phyloP scores from a whole-genome alignment of 2,888 invertebrate genomes.

The Hirtodrosophila cameraria region DNA sequence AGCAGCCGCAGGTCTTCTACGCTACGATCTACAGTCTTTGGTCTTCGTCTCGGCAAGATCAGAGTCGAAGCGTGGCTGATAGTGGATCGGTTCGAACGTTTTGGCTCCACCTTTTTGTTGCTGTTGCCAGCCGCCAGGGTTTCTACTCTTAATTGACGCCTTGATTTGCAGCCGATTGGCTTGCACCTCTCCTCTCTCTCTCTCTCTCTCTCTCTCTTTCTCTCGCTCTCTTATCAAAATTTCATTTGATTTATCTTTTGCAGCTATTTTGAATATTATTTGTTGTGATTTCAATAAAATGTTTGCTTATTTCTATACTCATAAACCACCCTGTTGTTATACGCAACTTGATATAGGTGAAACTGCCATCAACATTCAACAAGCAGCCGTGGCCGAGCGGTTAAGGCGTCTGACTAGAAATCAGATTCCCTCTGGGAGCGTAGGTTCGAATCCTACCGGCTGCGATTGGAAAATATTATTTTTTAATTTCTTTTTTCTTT shows the following conservation, averaged over 20 bases:
- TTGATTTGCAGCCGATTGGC: slow-evolving; percentile 60
- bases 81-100: slow-evolving; percentile 39
- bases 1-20: slow-evolving; percentile 44
- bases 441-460: slow-evolving; percentile 94
- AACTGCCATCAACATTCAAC: rapidly evolving
- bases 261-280: slow-evolving; percentile 5
- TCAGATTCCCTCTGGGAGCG: slow-evolving; percentile 92
- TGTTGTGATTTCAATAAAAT: slow-evolving; percentile 3
- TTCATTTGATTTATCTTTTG: neutral
- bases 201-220: neutral
- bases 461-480: slow-evolving; percentile 84
- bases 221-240: neutral
- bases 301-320: neutral
- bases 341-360: neutral
- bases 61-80: slow-evolving; percentile 56
- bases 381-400: slow-evolving; percentile 65
- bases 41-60: slow-evolving; percentile 48
- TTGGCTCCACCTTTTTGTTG: slow-evolving; percentile 62
- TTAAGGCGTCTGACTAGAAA: slow-evolving; percentile 78
- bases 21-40: slow-evolving; percentile 18
- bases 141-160: slow-evolving; percentile 61
- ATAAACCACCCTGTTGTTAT: neutral
- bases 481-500: slow-evolving; percentile 7
- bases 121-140: slow-evolving; percentile 45
- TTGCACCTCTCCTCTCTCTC: slow-evolving; percentile 31